These are phyloP conservation scores for Procambarus clarkii DNA, from an alignment of 1,140 invertebrate genomes.

Conservation along the genomic window DNA sequence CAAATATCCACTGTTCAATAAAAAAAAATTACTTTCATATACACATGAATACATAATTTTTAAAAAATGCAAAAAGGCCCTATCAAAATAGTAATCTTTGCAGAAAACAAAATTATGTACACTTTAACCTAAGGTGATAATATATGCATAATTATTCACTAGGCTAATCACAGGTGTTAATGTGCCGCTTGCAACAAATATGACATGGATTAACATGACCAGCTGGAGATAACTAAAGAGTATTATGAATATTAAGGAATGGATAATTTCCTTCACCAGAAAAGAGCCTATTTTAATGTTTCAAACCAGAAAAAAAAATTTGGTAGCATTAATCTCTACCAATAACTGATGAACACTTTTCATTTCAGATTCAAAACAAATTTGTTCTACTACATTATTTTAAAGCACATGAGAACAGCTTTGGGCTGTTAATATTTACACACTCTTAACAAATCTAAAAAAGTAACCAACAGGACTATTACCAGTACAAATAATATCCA, in stretches of 20 bases:
- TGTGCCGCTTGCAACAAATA: constrained; percentile 2
- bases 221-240: background rate
- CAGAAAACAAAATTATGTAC: background rate
- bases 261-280: too few relatives aligned
- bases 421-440: background rate
- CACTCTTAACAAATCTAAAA: background rate
- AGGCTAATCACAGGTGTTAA: constrained; percentile 5
- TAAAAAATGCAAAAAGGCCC: background rate
- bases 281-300: too few relatives aligned
- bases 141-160: constrained; percentile 1
- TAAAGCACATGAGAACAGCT: background rate
- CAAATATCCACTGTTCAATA: constrained; percentile 11
- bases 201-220: constrained; percentile 9
- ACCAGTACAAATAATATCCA: background rate
- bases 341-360: background rate
- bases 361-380: background rate
- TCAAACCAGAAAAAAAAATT: background rate
- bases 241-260: too few relatives aligned
- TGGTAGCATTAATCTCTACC: background rate
- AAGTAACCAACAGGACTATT: too few relatives aligned
- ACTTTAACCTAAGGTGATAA: background rate
- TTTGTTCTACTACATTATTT: background rate
- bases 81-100: constrained; percentile 16
- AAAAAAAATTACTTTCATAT: background rate
- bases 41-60: background rate